Base-by-base conservation (phyloP, 2,888 invertebrate genomes). In the Heliconius hortense region DNA sequence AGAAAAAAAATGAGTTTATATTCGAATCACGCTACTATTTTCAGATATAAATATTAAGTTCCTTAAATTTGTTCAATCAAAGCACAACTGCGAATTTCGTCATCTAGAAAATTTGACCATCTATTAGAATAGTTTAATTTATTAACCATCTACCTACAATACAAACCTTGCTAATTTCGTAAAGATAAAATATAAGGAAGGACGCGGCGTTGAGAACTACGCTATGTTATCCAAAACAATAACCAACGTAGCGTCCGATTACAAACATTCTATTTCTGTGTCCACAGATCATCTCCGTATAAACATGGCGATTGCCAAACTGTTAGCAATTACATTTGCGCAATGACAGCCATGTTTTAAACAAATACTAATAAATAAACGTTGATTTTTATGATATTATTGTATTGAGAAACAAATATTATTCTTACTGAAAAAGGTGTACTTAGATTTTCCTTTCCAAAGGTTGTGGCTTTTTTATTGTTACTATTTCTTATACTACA, bases 241-340 rank as follows among this genome's bases (percentile, higher is more conserved):
- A 24, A 21, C 31, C 53, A 5, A 53, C n/a, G 28, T 24, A 1
- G 31, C 31, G 53, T 13, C 21, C 10, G n/a, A 64, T 39, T 39
- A 24, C 39, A 70, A 71, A 75, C 64, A 64, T 39, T 70, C 74
- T 71, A 75, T 71, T 43, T 66, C 24, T 24, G 69, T 28, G 28
- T 26, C 39, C 59, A 71, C 74, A 24, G 21, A 66, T 66, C 74
- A 66, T 64, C 56, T 64, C 39, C 39, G 24, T 53, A n/a, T 74
- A 74, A 74, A 70, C 74, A 43, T 2, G 7, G 28, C n/a, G 7
- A 43, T 28, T 62, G 39, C 18, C 48, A 70, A 74, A 28, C 69
- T 39, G 39, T 69, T 74, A 63, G 62, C 53, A 60, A 71, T 71
- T 39, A 26, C 26, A 60, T 71, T 26, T 60, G 26, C 60, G 28